Conservation (phyloP, 2,113 vertebrate species). For the Psammodynastes pulverulentus region DNA sequence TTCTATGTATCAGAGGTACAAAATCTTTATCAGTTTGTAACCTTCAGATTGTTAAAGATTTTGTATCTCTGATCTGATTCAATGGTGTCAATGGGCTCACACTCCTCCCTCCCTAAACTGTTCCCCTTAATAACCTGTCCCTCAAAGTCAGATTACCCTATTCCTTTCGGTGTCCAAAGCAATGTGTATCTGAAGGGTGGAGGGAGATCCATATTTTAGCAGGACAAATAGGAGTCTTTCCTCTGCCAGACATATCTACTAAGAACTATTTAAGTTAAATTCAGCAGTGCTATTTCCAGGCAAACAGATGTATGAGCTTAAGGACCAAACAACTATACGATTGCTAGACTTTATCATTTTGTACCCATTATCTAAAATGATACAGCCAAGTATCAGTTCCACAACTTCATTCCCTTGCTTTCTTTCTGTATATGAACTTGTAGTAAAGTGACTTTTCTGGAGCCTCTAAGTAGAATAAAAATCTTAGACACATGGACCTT, state of each 20-base stretch:
- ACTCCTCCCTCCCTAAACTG: not conserved
- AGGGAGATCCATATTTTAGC: not conserved
- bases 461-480: not conserved
- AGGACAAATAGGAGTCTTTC: not conserved
- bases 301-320: not conserved
- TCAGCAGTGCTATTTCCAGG: not conserved
- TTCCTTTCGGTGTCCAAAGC: not conserved
- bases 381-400: not conserved
- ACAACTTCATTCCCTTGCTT: not conserved
- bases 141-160: not conserved
- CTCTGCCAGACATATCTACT: not conserved
- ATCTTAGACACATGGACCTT: not conserved
- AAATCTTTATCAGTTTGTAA: not conserved
- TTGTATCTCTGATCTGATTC: not conserved
- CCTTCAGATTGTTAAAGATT: not conserved
- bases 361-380: not conserved
- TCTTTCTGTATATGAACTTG: conserved; percentile 5
- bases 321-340: not conserved
- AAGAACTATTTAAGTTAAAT: not conserved
- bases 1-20: not conserved
- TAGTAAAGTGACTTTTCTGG: conserved; percentile 23
- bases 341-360: not conserved
- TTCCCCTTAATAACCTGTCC: not conserved
- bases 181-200: not conserved
- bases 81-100: not conserved